Evolutionary conservation across 2,888 invertebrate genomes (phyloP), one percentile per base, ranked within the genome.

Genomic region (Erynnis tages): DNA sequence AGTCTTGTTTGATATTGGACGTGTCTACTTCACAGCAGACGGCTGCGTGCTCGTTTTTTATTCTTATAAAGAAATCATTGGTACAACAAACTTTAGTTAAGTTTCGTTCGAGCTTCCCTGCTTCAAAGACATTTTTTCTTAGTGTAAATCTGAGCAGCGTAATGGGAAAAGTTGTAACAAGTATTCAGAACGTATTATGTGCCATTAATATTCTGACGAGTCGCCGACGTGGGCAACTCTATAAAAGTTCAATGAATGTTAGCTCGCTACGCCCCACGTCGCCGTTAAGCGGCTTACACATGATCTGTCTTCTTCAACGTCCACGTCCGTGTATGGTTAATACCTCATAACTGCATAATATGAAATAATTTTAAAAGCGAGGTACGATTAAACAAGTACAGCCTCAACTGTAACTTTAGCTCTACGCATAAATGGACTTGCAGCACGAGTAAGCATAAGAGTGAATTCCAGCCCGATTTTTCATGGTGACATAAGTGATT

Each of bases 91-190:
- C 73, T 82, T 82, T 73, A 72, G 76, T 76, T 66, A 75, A 75
- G 73, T 77, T 77, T 67, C 57, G 67, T 66, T 69, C 66, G 60
- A 65, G 63, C 70, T 67, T 67, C 64, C 73, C 67, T 69, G 65
- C 69, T 71, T 75, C 69, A 72, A 76, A 76, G 66, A 73, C 71
- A 78, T 82, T 87, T 82, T 71, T 78, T 76, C 76, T 67, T 69
- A 68, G 75, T 80, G 77, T 76, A 81, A 86, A 85, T 82, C 79
- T 78, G 76, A 72, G 67, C 73, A 66, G 65, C 70, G 75, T 88
- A 88, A 87, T 87, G 83, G 86, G 85, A 88, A 88, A 88, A 88
- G 87, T 88, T 88, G 79, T 84, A 85, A 84, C 79, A 87, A 85
- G 87, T 85, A 85, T 88, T 84, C 82, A 68, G 77, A 82, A 82